Evolutionary conservation across 2,888 invertebrate genomes (phyloP).

Genomic region (Meandrusa payeni): DNA sequence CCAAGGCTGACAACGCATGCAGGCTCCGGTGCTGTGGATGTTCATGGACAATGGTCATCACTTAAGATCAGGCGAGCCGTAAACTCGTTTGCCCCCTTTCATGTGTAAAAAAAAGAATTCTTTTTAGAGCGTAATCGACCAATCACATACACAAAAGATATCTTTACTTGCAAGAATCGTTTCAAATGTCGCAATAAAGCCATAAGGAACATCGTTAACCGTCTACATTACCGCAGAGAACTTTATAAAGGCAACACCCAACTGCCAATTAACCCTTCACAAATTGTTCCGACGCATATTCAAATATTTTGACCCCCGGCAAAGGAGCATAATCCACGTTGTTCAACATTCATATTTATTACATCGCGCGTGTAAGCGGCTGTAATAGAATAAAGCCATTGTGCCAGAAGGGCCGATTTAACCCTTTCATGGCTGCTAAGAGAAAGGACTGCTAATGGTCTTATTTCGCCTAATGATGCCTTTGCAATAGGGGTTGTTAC

Average conservation of each 20-base stretch:
- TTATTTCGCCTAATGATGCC: constrained; percentile 78
- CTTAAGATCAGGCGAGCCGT: no score
- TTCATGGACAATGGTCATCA: no score
- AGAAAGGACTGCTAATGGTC: constrained; percentile 79
- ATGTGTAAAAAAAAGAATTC: no score
- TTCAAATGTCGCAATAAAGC: constrained; percentile 23
- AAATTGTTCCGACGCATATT: constrained; percentile 73
- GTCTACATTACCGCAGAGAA: constrained; percentile 36
- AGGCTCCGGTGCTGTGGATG: no score
- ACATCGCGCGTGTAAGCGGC: constrained; percentile 77
- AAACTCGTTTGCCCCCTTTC: no score
- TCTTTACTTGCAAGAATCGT: no score
- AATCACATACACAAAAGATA: no score
- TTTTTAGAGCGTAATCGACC: no score
- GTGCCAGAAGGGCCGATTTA: constrained; percentile 72
- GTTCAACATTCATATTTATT: constrained; percentile 80
- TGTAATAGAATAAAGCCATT: constrained; percentile 76
- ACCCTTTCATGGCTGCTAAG: constrained; percentile 74
- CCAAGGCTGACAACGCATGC: no score
- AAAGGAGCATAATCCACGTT: constrained; percentile 71
- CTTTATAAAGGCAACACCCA: constrained; percentile 46
- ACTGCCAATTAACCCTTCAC: constrained; percentile 73
- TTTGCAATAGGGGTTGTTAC: constrained; percentile 58
- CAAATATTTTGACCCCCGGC: constrained; percentile 79
- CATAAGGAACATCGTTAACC: constrained; percentile 26